A percentile compares a stretch with the other conserved stretches of the same genome.
Conservation (phyloP, 2,113 vertebrate species). For the Channa maculata region DNA sequence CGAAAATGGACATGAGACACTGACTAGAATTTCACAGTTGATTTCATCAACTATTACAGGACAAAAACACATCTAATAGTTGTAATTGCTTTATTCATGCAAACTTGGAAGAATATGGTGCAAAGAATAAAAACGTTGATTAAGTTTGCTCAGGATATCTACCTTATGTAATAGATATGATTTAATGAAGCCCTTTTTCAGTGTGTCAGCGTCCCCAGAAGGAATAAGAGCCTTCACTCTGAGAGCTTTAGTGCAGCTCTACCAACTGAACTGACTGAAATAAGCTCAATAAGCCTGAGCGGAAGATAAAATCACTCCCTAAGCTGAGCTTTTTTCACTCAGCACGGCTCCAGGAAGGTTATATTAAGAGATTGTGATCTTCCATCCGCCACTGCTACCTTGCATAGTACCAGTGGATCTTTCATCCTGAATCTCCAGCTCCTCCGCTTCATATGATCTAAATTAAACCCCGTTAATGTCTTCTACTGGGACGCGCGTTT, state of each 20-base stretch:
- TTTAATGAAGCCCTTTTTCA: conserved; percentile 9
- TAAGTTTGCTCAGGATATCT: not conserved
- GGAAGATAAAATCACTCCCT: conserved; percentile 60
- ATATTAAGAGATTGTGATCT: conserved; percentile 59
- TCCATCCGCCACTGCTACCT: conserved; percentile 23
- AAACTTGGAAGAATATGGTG: no score
- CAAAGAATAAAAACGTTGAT: no score
- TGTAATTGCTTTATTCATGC: no score
- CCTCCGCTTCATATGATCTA: conserved; percentile 33
- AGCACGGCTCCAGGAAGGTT: conserved; percentile 53
- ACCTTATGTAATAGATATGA: not conserved
- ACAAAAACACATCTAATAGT: no score
- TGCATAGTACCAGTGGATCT: conserved; percentile 38
- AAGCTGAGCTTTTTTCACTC: conserved; percentile 42
- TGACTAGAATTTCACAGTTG: no score
- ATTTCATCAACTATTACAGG: no score
- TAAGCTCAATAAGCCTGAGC: conserved; percentile 56
- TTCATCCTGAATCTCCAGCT: conserved; percentile 22
- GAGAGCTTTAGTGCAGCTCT: conserved; percentile 37
- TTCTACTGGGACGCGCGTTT: conserved; percentile 37
- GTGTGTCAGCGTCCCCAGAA: not conserved
- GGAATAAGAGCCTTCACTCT: conserved; percentile 39
- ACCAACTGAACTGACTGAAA: conserved; percentile 43
- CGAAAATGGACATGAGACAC: no score
- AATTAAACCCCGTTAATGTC: conserved; percentile 52